These are phyloP conservation scores for Ibidorhyncha struthersii DNA, from an alignment of 2,113 vertebrate species.

Conservation along the genomic window DNA sequence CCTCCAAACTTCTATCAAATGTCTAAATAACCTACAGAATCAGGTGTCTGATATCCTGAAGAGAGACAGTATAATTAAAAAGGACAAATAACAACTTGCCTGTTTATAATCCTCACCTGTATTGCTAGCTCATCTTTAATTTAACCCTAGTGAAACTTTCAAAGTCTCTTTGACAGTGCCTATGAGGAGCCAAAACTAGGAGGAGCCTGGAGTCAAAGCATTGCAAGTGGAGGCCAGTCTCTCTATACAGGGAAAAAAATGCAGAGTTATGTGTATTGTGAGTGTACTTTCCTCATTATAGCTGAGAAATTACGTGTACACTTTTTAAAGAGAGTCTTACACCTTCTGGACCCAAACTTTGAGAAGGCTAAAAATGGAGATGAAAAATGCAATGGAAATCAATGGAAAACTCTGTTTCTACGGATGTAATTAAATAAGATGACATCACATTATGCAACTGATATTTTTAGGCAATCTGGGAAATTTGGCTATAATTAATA, in stretches of 20 bases:
- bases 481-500: neutral
- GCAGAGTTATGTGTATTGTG: neutral
- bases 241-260: fast-evolving
- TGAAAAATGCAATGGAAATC: neutral
- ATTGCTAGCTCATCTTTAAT: neutral
- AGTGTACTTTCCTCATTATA: neutral
- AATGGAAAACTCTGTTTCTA: neutral
- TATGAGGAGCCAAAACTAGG: neutral
- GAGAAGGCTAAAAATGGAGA: neutral
- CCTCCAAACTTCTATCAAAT: neutral
- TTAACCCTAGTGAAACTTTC: neutral
- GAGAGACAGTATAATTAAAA: neutral
- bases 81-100: neutral
- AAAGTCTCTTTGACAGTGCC: neutral
- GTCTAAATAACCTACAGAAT: neutral
- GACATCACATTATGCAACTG: neutral
- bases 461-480: neutral
- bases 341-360: neutral
- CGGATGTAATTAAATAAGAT: neutral
- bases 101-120: neutral
- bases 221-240: neutral
- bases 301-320: neutral
- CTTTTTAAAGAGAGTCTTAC: neutral
- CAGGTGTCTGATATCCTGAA: neutral
- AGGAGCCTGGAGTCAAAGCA: neutral